Conservation (phyloP, 1,140 invertebrate species). For the Drosophila kikkawai region DNA sequence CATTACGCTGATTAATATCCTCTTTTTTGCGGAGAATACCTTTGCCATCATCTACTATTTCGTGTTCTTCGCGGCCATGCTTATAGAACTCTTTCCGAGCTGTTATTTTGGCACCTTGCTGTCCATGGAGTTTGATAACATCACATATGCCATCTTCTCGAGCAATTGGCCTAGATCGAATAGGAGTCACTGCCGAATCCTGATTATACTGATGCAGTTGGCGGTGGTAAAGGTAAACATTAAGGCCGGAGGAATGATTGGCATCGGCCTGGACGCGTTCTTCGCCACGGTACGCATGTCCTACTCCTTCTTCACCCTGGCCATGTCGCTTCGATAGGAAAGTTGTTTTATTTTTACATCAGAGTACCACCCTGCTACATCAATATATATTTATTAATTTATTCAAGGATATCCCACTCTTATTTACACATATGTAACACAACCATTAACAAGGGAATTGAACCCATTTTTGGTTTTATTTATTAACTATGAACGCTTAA, state of each 20-base stretch:
- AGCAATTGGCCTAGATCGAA: constrained; percentile 34
- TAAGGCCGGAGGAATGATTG: constrained; percentile 44
- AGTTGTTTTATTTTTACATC: not conserved
- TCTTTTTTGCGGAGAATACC: constrained; percentile 44
- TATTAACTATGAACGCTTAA: not conserved
- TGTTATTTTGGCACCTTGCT: constrained; percentile 49
- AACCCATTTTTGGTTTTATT: too few relatives aligned
- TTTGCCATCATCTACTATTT: constrained; percentile 24
- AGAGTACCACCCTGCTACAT: not conserved
- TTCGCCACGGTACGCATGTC: constrained; percentile 40
- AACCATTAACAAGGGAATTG: constrained; percentile 1
- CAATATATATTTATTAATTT: not conserved
- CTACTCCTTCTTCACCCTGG: constrained; percentile 47
- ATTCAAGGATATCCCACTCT: not conserved
- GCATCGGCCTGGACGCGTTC: constrained; percentile 41
- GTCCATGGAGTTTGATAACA: constrained; percentile 28
- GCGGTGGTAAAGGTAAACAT: constrained; percentile 25
- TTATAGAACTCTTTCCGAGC: constrained; percentile 39
- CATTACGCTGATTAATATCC: constrained; percentile 24
- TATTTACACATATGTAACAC: constrained; percentile 5
- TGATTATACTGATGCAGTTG: constrained; percentile 42
- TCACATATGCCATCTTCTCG: constrained; percentile 46
- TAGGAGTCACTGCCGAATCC: not conserved
- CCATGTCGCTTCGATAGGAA: constrained; percentile 24
- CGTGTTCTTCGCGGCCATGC: constrained; percentile 41